Evolutionary conservation across 2,113 vertebrate genomes (phyloP), one percentile per base, ranked within the genome.

Genomic region (Aldabrachelys gigantea): DNA sequence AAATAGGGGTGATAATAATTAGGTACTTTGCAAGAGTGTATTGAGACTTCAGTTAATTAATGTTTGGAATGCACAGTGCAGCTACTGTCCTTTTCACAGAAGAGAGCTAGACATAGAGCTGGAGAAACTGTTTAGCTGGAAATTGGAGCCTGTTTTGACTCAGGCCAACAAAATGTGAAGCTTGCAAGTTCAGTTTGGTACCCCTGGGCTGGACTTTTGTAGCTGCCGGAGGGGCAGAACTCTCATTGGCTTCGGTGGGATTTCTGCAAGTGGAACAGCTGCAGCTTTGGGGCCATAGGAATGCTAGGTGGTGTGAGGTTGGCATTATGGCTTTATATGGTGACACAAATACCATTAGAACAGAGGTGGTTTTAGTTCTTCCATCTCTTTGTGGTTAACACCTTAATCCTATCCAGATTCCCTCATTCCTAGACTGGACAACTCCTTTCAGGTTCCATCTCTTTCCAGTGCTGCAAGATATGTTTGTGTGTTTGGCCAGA

Each of bases 171-270:
- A 41, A 89, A 91, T 80, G 57, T 9, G 5, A 41, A 83, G 84
- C 13, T 1, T 80, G 79, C 65, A 81, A 89, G 78, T 82, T 88
- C 89, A 53, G 35, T 91, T 92, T 65, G 79, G 89, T 53, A 89
- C 79, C 27, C 87, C 84, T 83, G 88, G 78, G 49, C 56, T 81
- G 41, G 57, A 52, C n/a, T 65, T 96, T 83, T n/a, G 90, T 24
- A 24, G 82, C 78, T 90, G 84, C 22, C 31, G 84, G 24, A 1
- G 4, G 41, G 41, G 44, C 82, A 87, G 89, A 88, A 31, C 79
- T 95, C 53, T 1, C 81, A 89, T 72, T 54, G 41, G 24, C 54
- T 84, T 89, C n/a, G 2, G 0, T 76, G 86, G 80, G 89, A 80
- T 80, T 87, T 89, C 92, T 82, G 76, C 53, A 6, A 47, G 65